Percentiles rank a stretch among this genome's conserved stretches.
Evolutionary conservation across 2,888 invertebrate genomes (phyloP).

Genomic region (Pseudeuparius sepicola): DNA sequence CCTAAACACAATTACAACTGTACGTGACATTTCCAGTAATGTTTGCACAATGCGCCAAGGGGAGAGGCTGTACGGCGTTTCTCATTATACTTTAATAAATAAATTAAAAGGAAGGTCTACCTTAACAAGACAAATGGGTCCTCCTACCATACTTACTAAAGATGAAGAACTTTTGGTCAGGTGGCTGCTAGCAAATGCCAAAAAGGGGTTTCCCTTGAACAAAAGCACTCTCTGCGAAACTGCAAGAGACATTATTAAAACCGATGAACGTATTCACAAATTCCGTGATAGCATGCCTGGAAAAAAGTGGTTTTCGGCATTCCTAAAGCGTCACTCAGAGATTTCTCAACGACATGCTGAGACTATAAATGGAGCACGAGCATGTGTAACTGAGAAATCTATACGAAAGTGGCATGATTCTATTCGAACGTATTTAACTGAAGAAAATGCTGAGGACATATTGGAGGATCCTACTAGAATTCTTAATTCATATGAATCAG

Average conservation of each 20-base stretch:
- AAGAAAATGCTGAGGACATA: conserved; percentile 17
- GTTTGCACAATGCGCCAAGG: conserved; percentile 1
- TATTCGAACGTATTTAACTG: conserved; percentile 12
- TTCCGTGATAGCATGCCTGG: conserved; percentile 18
- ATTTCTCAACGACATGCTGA: conserved; percentile 17
- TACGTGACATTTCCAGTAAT: no score
- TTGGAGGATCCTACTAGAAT: conserved; percentile 19
- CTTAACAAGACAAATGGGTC: conserved; percentile 15
- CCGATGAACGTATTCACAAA: conserved; percentile 16
- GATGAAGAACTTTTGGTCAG: conserved; percentile 17
- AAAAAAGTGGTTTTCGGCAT: conserved; percentile 18
- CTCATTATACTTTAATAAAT: conserved; percentile 16
- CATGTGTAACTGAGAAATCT: no score
- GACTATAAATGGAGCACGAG: conserved; percentile 14
- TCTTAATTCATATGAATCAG: conserved; percentile 18
- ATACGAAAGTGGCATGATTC: conserved; percentile 17
- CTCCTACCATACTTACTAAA: conserved; percentile 17
- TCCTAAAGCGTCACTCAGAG: conserved; percentile 18
- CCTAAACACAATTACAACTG: no score
- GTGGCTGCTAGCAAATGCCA: conserved; percentile 15
- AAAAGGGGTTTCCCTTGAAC: conserved; percentile 20
- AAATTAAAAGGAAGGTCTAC: conserved; percentile 17
- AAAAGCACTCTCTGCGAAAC: conserved; percentile 18
- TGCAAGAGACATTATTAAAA: conserved; percentile 19
- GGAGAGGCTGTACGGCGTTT: background rate